These are phyloP conservation scores for Sciaenops ocellatus DNA, from an alignment of 2,797 vertebrate species.

Conservation along the genomic window DNA sequence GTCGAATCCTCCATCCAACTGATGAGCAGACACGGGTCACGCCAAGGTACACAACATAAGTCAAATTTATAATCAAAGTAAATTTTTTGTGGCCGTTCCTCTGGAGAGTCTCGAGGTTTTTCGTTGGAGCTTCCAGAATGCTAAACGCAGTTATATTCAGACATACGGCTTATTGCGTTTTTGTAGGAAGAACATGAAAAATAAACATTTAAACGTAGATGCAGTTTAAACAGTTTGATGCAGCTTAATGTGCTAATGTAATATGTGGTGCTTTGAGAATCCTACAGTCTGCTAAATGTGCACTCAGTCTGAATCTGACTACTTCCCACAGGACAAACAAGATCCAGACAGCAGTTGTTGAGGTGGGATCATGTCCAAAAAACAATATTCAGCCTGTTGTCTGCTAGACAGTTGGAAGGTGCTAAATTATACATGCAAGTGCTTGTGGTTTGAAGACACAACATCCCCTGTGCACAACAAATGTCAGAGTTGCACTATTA, in stretches of 20 bases:
- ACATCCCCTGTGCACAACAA: not conserved
- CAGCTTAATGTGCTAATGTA: not conserved
- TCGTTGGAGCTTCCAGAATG: not conserved
- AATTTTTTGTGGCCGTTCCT: not conserved
- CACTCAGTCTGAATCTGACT: slow-evolving; percentile 30
- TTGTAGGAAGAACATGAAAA: not conserved
- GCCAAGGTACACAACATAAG: slow-evolving; percentile 88
- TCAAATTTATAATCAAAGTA: not conserved
- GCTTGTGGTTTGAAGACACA: slow-evolving; percentile 7
- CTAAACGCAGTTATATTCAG: not conserved
- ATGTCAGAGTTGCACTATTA: not conserved
- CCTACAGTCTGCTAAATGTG: not conserved
- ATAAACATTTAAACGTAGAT: not conserved
- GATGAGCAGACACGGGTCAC: slow-evolving; percentile 96
- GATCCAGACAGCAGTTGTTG: slow-evolving; percentile 4
- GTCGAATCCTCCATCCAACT: slow-evolving; percentile 97
- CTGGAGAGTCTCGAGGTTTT: not conserved
- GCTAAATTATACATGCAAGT: slow-evolving; percentile 51
- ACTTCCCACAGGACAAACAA: slow-evolving; percentile 16
- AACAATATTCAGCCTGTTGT: slow-evolving; percentile 24
- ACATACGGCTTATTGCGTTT: not conserved
- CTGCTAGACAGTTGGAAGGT: slow-evolving; percentile 17
- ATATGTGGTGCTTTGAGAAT: not conserved
- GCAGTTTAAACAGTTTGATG: not conserved
- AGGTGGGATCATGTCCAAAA: slow-evolving; percentile 15